Evolutionary conservation across 92 coral and sea anemone genomes (phyloP), one percentile per base, ranked within the genome.

Genomic region (Blastomussa wellsi): DNA sequence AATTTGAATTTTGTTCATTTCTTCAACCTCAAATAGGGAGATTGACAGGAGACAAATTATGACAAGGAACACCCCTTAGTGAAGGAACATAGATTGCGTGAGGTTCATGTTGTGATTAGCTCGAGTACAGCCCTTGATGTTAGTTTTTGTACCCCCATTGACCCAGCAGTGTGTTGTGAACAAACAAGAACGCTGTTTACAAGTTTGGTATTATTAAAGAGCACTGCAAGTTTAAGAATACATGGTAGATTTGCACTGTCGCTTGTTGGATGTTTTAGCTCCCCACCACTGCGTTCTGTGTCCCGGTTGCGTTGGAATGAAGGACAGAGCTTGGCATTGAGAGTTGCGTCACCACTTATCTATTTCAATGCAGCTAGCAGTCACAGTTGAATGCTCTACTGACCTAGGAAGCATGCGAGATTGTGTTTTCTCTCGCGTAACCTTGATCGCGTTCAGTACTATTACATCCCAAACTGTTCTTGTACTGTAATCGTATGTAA

Each of bases 91-190:
- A 37, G n/a, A 53, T 82, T 72, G 78, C 86, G 78, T 51, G 86
- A 82, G 86, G 51, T 35, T 52, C 86, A 39, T 31, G 86, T 82
- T 35, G 78, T 28, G 73, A 74, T 44, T 39, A 62, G 74, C 41
- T 74, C 42, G 74, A 83, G 67, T 20, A 48, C 65, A 79, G 51
- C 33, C 16, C 76, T 81, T 48, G 79, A 64, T 74, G 69, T 71
- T 60, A 33, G 69, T 59, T 71, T 57, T 59, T 35, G 49, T 74
- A 32, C 60, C 86, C 86, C 74, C 62, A 14, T 31, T 59, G 74
- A 73, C 80, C 87, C 7, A 83, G 72, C 32, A 62, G 19, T 83
- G 49, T 22, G 51, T 26, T 39, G 55, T 42, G 47, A 62, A 28
- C 74, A 48, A 42, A 77, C 31, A 51, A 5, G 10, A 29, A 24